Percentiles rank a stretch among this genome's conserved stretches.
Conservation (phyloP, 2,113 vertebrate species). For the Paralichthys olivaceus region DNA sequence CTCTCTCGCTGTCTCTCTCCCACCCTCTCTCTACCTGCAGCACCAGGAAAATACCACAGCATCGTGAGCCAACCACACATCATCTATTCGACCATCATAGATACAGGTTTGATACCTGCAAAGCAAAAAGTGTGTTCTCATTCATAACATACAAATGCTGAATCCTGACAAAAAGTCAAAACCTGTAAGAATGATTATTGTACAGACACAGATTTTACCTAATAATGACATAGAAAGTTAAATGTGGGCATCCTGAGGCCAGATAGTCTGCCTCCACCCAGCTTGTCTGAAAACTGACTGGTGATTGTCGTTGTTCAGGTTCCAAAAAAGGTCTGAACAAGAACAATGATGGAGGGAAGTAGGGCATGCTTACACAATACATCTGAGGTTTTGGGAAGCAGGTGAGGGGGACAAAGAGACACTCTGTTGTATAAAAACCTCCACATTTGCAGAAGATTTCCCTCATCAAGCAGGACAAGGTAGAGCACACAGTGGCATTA, state of each 20-base stretch:
- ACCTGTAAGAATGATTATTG: neutral
- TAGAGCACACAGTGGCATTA: constrained; percentile 12
- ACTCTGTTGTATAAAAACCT: neutral
- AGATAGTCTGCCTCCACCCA: neutral
- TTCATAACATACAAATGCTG: too few species aligned
- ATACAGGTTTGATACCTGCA: too few species aligned
- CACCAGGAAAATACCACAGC: neutral
- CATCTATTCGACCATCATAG: too few species aligned
- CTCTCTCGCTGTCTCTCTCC: neutral
- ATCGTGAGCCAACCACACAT: too few species aligned
- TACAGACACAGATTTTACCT: neutral
- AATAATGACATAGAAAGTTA: neutral
- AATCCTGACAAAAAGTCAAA: neutral
- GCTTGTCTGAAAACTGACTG: neutral
- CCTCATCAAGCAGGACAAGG: neutral
- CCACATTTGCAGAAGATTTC: neutral
- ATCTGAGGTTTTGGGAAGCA: constrained; percentile 8
- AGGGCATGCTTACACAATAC: constrained; percentile 1
- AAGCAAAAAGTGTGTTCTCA: too few species aligned
- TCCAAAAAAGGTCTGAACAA: neutral
- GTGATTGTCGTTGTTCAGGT: neutral
- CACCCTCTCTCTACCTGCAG: neutral
- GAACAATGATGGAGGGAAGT: constrained; percentile 1
- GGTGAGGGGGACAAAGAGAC: constrained; percentile 6
- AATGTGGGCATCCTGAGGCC: neutral